These are phyloP conservation scores for Pionites leucogaster DNA, from an alignment of 2,113 vertebrate species.

Conservation along the genomic window DNA sequence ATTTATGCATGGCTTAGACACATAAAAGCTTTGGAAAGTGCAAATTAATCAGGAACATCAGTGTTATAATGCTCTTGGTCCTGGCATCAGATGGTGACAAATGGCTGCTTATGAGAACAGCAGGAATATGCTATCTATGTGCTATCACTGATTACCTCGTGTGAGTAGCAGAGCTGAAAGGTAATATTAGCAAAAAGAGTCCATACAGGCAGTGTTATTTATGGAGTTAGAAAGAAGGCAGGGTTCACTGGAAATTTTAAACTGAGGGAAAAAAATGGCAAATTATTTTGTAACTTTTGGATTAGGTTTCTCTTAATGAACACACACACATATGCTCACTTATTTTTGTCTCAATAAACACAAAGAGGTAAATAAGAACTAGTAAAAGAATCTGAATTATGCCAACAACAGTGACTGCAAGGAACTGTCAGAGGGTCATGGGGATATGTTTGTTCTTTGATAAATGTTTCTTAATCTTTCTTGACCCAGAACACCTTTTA, in stretches of 20 bases:
- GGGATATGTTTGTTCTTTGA: not conserved
- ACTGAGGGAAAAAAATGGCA: not conserved
- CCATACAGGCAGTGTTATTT: not conserved
- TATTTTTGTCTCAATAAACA: not conserved
- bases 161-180: not conserved
- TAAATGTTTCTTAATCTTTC: not conserved
- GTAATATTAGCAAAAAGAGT: not conserved
- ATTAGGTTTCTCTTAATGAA: not conserved
- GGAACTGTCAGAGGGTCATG: not conserved
- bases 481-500: not conserved
- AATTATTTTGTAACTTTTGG: not conserved
- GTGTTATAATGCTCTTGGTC: not conserved
- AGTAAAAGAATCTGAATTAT: not conserved
- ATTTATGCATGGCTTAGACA: not conserved
- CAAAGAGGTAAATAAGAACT: not conserved
- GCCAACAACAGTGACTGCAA: not conserved
- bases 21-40: not conserved
- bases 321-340: not conserved
- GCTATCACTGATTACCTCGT: not conserved
- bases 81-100: not conserved
- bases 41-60: not conserved
- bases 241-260: not conserved
- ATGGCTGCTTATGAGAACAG: not conserved
- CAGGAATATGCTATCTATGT: not conserved
- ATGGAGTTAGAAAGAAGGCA: not conserved